Base-by-base conservation (phyloP, 2,888 invertebrate genomes). In the Yponomeuta sedellus region DNA sequence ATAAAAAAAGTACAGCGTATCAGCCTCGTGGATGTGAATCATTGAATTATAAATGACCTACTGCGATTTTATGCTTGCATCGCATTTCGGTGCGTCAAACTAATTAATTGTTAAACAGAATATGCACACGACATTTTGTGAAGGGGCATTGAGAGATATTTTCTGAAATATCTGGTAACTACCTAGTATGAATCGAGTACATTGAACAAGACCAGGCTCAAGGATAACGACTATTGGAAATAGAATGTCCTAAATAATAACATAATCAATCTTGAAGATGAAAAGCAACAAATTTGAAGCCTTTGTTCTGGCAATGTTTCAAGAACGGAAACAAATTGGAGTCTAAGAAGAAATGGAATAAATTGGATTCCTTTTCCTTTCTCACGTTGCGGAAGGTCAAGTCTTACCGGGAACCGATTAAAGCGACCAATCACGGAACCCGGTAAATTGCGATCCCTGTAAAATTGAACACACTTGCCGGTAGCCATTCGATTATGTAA, bases 401-500 rank as follows among this genome's bases (percentile, higher is more conserved):
- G 16, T 16, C 44, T 52, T 52, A 52, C 44, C 44, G 16, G 16
- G 44, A 52, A 52, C 44, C 10, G 12, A 3, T 52, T 16, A 12
- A 52, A 52, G 44, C 44, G 5, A 52, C 44, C 44, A 52, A 52
- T 52, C 44, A 52, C 44, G 44, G 44, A 0, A 52, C 16, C 44
- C 16, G 16, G 16, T 16, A 52, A 52, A 52, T 16, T 52, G 16
- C 12, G 16, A 52, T 52, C 44, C 16, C 16, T 52, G 5, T 52
- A 64, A 64, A 64, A 44, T 64, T 12, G 22, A 64, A 52, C 44
- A 44, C 20, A 16, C 44, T 52, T 44, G 16, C 28, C 52, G 25
- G 8, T 10, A 10, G 34, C 1, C 20, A 40, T 25, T 10, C 11
- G 64, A 34, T 64, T 64, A 64, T 57, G 64, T 64, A 64, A 64